phyloP scores from a whole-genome alignment of 1,140 invertebrate species.

The Hypothenemus hampei region DNA sequence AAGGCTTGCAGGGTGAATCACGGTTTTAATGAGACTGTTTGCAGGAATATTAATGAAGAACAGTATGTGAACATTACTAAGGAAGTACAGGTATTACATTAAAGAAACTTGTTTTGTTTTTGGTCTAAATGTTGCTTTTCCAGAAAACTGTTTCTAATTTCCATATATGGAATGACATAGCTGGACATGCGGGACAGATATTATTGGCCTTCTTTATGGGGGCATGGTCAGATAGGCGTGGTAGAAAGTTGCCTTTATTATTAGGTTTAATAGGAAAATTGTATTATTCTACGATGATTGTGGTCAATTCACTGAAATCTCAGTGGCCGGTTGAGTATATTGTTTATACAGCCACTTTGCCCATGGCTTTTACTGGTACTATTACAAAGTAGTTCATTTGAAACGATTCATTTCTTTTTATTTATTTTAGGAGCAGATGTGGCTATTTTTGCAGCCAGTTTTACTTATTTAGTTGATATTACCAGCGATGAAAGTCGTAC shows the following conservation, averaged over 20 bases:
- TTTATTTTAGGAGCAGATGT: constrained; percentile 53
- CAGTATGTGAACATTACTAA: constrained; percentile 53
- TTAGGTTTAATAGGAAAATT: constrained; percentile 66
- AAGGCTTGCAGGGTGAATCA: constrained; percentile 68
- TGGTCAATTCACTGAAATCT: constrained; percentile 59
- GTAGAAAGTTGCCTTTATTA: constrained; percentile 63
- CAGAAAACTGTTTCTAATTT: constrained; percentile 65
- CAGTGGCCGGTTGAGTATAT: constrained; percentile 68
- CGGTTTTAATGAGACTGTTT: constrained; percentile 58
- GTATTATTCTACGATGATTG: constrained; percentile 66
- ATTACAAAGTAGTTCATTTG: background rate
- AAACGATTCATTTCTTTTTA: no score
- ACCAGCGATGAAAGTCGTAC: constrained; percentile 59
- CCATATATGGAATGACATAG: constrained; percentile 68
- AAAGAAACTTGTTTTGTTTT: constrained; percentile 17
- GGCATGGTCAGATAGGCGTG: constrained; percentile 67
- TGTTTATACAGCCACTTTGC: constrained; percentile 66
- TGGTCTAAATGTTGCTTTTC: constrained; percentile 1
- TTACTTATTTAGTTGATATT: constrained; percentile 70
- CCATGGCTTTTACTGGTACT: constrained; percentile 61
- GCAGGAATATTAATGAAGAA: constrained; percentile 54
- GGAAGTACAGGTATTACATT: constrained; percentile 55
- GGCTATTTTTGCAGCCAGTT: constrained; percentile 67
- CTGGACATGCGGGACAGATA: constrained; percentile 63
- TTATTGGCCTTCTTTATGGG: constrained; percentile 70